Evolutionary conservation across 2,888 invertebrate species (phyloP), one percentile per base, ranked within the genome.

Genomic region (Pristionchus entomophagus): DNA sequence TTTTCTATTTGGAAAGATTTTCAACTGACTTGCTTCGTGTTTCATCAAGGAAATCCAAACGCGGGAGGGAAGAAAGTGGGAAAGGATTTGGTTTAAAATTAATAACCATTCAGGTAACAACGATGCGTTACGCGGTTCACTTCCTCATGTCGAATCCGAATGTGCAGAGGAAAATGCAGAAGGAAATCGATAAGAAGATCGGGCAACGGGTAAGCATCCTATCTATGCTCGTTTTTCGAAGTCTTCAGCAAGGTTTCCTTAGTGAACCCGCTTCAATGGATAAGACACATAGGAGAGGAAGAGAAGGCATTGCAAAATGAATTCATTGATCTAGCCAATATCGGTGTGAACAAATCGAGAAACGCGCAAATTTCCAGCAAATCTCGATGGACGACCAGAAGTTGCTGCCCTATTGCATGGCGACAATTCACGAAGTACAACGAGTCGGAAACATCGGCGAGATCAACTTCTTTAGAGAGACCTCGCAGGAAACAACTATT

Each of bases 141-240:
- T 41, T 26, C 19, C 41, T 82, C n/a, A 82, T 82, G 82, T 38
- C 82, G 29, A 56, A 82, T 82, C 82, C 59, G 5, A 38, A 59
- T 14, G 82, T 29, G 29, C 82, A 82, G 59, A 38, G 26, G 38
- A 82, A 82, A 41, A 82, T 82, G 82, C 82, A 82, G 26, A 26
- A 12, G 32, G 82, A 82, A 26, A 82, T 82, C 29, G 59, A 82
- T 26, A 41, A 59, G 49, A n/a, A 82, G 59, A 82, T 82, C 41
- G 82, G 82, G 2, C 38, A 59, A 35, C 10, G 82, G 29, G 82
- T 82, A 12, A 14, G 81, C n/a, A n/a, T n/a, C n/a, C n/a, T n/a
- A n/a, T n/a, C n/a, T n/a, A n/a, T n/a, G n/a, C n/a, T n/a, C n/a
- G n/a, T n/a, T n/a, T n/a, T n/a, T n/a, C n/a, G n/a, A n/a, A n/a